Evolutionary conservation across 2,797 vertebrate species (phyloP).

Genomic region (Toxotes lorentzi): DNA sequence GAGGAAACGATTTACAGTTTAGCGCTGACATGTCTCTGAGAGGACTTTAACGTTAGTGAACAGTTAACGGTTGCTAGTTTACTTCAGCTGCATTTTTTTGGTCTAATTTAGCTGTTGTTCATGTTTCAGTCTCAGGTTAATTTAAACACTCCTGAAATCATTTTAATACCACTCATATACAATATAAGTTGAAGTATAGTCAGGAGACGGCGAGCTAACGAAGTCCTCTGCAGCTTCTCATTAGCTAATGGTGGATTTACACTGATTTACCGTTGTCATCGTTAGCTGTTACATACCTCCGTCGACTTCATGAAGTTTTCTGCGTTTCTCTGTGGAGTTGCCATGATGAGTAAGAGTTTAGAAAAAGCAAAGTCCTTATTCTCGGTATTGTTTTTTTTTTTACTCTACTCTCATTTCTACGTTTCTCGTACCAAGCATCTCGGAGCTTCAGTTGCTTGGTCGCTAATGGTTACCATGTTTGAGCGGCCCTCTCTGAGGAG

Average conservation of each 20-base stretch:
- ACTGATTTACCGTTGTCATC: neutral
- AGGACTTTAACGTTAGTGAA: neutral
- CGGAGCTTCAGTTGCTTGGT: conserved; percentile 55
- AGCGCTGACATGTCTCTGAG: too few species aligned
- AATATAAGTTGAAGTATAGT: neutral
- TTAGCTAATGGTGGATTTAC: neutral
- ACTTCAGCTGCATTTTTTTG: neutral
- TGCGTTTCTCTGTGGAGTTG: conserved; percentile 57
- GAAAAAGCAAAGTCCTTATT: fast-evolving
- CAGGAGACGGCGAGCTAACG: neutral
- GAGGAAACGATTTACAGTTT: neutral
- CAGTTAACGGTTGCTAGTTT: neutral
- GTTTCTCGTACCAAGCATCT: neutral
- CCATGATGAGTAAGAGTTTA: conserved; percentile 34
- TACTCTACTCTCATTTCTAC: neutral
- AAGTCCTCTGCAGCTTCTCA: neutral
- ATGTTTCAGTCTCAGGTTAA: neutral
- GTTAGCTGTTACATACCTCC: conserved; percentile 66
- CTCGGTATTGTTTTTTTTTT: fast-evolving
- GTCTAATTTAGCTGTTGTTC: neutral
- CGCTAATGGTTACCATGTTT: conserved; percentile 56
- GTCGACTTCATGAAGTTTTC: conserved; percentile 41
- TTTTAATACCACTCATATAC: neutral
- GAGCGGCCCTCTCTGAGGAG: neutral
- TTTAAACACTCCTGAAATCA: neutral